These are phyloP conservation scores for Crotalus tigris DNA, from an alignment of 2,113 vertebrate species.

Conservation along the genomic window DNA sequence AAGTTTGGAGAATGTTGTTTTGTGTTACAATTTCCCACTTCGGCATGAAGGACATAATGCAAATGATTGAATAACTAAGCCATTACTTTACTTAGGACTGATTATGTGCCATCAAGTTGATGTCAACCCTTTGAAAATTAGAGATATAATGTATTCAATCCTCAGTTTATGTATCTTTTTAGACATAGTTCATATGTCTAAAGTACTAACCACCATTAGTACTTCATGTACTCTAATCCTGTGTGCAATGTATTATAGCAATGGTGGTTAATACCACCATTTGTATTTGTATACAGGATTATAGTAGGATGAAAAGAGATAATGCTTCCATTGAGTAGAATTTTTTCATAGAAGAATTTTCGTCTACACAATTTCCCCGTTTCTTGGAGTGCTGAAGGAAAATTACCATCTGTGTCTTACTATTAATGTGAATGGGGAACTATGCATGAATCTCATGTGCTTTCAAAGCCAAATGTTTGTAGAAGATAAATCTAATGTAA, in stretches of 20 bases:
- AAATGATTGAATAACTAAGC: background rate
- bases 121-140: background rate
- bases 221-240: conserved; percentile 51
- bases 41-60: background rate
- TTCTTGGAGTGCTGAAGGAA: conserved; percentile 39
- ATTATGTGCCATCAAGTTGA: background rate
- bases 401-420: conserved; percentile 51
- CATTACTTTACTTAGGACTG: background rate
- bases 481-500: conserved; percentile 38
- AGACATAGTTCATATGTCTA: background rate
- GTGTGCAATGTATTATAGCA: conserved; percentile 30
- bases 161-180: conserved; percentile 45
- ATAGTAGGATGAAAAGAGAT: conserved; percentile 64
- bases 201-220: background rate
- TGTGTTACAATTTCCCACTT: background rate
- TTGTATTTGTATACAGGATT: conserved; percentile 50
- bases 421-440: conserved; percentile 54
- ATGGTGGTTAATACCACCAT: conserved; percentile 25
- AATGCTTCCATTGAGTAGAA: conserved; percentile 62
- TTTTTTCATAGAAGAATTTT: conserved; percentile 64
- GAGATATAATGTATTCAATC: conserved; percentile 57
- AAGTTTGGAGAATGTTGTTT: background rate
- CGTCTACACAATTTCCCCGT: conserved; percentile 51
- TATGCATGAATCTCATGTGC: conserved; percentile 51
- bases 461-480: conserved; percentile 54